Evolutionary conservation across 2,888 invertebrate species (phyloP).

Genomic region (Kryphioiulus occultus): DNA sequence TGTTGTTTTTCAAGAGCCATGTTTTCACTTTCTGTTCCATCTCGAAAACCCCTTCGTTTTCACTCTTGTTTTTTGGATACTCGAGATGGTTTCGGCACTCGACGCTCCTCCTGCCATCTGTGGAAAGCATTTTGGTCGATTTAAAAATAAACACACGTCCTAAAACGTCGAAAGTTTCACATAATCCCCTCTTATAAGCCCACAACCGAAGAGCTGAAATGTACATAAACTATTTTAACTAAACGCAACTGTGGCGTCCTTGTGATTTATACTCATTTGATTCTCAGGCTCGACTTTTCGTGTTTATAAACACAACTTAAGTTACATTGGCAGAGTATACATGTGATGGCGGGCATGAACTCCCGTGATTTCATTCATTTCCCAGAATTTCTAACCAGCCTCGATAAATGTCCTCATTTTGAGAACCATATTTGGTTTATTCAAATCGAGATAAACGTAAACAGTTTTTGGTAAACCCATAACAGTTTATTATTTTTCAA

Average conservation of each 20-base stretch:
- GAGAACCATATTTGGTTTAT: not conserved
- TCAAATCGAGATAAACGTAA: not conserved
- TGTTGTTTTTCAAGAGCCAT: not conserved
- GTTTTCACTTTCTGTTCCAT: not conserved
- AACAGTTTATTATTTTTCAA: not conserved
- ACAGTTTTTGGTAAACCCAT: not conserved
- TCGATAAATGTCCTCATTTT: not conserved
- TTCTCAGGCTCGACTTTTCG: not conserved
- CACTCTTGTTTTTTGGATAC: not conserved
- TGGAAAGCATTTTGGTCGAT: slow-evolving; percentile 5
- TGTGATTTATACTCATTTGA: not conserved
- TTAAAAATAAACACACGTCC: not conserved
- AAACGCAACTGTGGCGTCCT: slow-evolving; percentile 5
- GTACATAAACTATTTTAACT: not conserved
- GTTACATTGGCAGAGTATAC: not conserved
- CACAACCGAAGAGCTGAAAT: not conserved
- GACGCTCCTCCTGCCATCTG: not conserved
- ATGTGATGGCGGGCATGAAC: not conserved
- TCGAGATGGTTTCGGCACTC: not conserved
- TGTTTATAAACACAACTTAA: not conserved
- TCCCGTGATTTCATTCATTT: not conserved
- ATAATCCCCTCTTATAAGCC: slow-evolving; percentile 5
- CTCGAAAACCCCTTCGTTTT: not conserved
- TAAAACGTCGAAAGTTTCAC: not conserved
- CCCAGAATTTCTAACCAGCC: not conserved